Evolutionary conservation across 2,888 invertebrate species (phyloP), one percentile per base, ranked within the genome.

Genomic region (Mycogona germanica): DNA sequence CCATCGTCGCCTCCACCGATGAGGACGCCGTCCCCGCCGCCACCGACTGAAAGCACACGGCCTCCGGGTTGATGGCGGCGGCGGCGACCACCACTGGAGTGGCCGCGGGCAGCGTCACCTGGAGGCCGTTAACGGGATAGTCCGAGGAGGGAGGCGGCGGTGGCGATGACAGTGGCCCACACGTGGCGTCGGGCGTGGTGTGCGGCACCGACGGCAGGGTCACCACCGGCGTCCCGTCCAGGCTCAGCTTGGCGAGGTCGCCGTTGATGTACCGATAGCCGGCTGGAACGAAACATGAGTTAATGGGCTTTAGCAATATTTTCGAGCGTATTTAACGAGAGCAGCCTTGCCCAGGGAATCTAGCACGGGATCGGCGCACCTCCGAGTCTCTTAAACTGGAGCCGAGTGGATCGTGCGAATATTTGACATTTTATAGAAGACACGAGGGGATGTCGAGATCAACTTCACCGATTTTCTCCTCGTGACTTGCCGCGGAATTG

Each of bases 201-300:
- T 60, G 67, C 53, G 44, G 61, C 44, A 41, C 59, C 57, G 49
- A 59, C 56, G 55, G 69, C 70, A 77, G 72, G 71, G 76, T 80
- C 68, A 78, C 77, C 75, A 78, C 78, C 76, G n/a, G n/a, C 78
- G 79, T 73, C 78, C 76, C 72, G 78, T 30, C 12, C 17, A 14
- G 23, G 12, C 23, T 78, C 75, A 78, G 76, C 76, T 81, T 81
- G 71, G 79, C 80, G 74, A 81, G 77, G 77, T 83, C 83, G 77
- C 82, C 83, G 80, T 83, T 84, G 82, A 84, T 82, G 78, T 80
- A 83, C 75, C 80, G 80, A 76, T 79, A 79, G 72, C 81, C 82
- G 79, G 67, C 2, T 32, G 9, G 35, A 32, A n/a, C n/a, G n/a
- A 32, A 12, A 32, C 9, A 12, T 32, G n/a, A 32, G 35, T n/a